Percentiles rank a stretch among this genome's conserved stretches.
Conservation (phyloP, 2,113 vertebrate species). For the Perca fluviatilis region DNA sequence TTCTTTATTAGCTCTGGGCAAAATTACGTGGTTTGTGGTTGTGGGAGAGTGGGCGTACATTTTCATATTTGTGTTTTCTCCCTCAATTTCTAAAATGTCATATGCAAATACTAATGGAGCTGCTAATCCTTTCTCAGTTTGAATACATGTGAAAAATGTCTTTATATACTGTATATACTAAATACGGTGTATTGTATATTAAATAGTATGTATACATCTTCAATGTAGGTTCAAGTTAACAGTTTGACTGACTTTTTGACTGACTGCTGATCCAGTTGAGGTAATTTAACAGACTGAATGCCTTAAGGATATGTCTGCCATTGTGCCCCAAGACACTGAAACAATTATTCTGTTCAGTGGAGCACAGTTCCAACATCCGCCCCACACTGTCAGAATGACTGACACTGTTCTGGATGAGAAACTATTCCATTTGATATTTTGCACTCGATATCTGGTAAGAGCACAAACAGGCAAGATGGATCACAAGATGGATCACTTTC, state of each 20-base stretch:
- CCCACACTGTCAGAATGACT: constrained; percentile 20
- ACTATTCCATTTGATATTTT: constrained; percentile 19
- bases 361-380: constrained; percentile 19
- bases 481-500: background rate
- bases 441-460: constrained; percentile 7
- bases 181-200: too few species aligned
- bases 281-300: constrained; percentile 6
- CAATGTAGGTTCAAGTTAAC: background rate
- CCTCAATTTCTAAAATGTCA: background rate
- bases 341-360: constrained; percentile 43
- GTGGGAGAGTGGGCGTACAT: constrained; percentile 12
- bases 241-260: background rate
- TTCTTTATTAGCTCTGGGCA: constrained; percentile 13
- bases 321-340: constrained; percentile 2
- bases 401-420: constrained; percentile 38
- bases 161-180: too few species aligned
- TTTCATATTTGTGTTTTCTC: constrained; percentile 29
- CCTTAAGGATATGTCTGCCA: background rate
- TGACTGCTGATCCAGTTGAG: background rate
- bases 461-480: background rate
- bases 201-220: background rate
- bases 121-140: background rate
- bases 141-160: background rate
- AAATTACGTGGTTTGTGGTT: background rate
- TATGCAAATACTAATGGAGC: background rate